Base-by-base conservation (phyloP, 2,113 vertebrate genomes). In the Eleginops maclovinus region DNA sequence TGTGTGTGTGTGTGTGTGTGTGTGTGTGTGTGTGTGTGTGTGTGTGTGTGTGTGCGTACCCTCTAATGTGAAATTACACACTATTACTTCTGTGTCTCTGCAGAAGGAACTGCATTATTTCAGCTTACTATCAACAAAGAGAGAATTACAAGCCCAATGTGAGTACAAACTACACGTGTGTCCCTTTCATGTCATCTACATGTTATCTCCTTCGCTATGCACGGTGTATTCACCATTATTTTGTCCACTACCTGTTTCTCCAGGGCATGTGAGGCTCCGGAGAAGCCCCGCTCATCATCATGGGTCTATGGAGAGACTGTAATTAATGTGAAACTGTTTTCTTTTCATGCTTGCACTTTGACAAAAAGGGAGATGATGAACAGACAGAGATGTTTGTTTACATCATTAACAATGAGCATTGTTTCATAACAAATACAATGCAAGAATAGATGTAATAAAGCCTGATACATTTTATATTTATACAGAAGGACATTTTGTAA, bases 61-160 rank as follows among this genome's bases (percentile, higher is more conserved):
- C 43, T 50, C n/a, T 15, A 21, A 0, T 31, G 12, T 17, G 46
- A 65, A 71, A 50, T 78, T 0, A 68, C 43, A 64, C 16, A 13
- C 22, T 46, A 44, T 16, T 56, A 41, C 24, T 22, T 87, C n/a
- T 67, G 10, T 87, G 68, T 82, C 54, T n/a, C 90, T 92, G 71
- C 86, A 95, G 94, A 44, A 88, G 94, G 50, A 95, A 95, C 92
- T 94, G 94, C 74, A 95, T 94, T 28, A 95, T 95, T 73, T 94
- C 94, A 51, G 93, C 94, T 43, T 95, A 94, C 77, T 94, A 94
- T 80, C 91, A 95, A 75, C 92, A 93, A 81, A 90, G 88, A 87
- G 94, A 95, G 36, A 89, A 71, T 2, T 89, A 90, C 55, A 86
- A 83, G 9, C 86, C 89, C 49, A 85, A 94, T 79, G 94, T 94